Base-by-base conservation (phyloP, 2,113 vertebrate genomes). In the Oryzias javanicus region DNA sequence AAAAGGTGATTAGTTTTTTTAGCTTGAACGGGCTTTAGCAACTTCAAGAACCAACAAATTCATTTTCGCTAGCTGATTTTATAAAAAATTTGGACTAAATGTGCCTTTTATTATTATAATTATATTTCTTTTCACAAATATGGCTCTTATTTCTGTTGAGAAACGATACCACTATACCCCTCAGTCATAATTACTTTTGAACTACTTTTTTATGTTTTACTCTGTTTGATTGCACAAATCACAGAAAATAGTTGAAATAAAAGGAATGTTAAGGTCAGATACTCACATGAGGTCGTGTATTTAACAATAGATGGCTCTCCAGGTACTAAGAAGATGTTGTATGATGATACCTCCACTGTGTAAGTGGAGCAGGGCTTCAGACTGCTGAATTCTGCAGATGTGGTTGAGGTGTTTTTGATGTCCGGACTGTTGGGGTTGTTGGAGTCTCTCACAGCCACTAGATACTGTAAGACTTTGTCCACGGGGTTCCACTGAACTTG, bases 351-450 rank as follows among this genome's bases (percentile, higher is more conserved):
- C 17, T 82, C 90, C 40, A 93, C 80, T 14, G 68, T 86, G 71
- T 92, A 93, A 35, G 46, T 81, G 60, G 89, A 78, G 75, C 92
- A 93, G 15, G 88, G 85, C 58, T 79, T 70, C 67, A 93, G 85
- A 25, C 76, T 66, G 19, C 42, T 42, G 64, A 93, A 72, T 2
- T 84, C 66, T 68, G 87, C 42, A n/a, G 5, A 35, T 5, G 72
- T 81, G 12, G 4, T 0, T 1, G 84, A 65, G 29, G 83, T 78
- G 12, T 74, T 78, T 22, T n/a, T 50, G 52, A 74, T 48, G 24
- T 84, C 24, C 1, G 67, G 60, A 2, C n/a, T 0, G 5, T 55
- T 51, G 49, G 51, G 40, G 35, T 66, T 52, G 20, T 81, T 78
- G 6, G 8, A 62, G 52, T 88, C 60, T 1, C 8, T 76, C 24